Evolutionary conservation across 2,888 invertebrate species (phyloP).

Genomic region (Volucella zonaria): DNA sequence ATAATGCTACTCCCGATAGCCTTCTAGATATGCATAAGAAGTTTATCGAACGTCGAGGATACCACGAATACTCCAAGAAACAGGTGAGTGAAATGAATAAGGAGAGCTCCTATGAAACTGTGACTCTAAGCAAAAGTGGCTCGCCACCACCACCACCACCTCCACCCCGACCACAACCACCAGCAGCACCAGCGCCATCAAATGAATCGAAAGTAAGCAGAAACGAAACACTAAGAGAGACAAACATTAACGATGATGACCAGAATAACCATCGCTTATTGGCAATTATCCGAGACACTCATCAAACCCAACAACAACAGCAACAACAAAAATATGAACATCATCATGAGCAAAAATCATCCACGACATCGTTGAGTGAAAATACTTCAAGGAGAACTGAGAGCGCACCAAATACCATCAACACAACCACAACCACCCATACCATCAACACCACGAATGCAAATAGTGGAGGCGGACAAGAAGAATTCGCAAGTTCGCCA

Average conservation of each 20-base stretch:
- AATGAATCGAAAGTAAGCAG: conserved; percentile 61
- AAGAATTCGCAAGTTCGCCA: conserved; percentile 52
- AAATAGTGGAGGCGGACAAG: conserved; percentile 50
- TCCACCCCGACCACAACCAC: conserved; percentile 47
- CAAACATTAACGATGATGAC: conserved; percentile 75
- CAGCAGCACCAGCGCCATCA: conserved; percentile 70
- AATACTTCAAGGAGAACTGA: conserved; percentile 80
- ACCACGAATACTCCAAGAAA: conserved; percentile 83
- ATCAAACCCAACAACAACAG: conserved; percentile 68
- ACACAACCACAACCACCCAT: conserved; percentile 27
- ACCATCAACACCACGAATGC: conserved; percentile 56
- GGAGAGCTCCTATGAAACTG: conserved; percentile 77
- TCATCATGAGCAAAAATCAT: conserved; percentile 26
- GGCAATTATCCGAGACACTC: conserved; percentile 85
- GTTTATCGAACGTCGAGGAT: conserved; percentile 86
- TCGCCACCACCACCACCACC: conserved; percentile 79
- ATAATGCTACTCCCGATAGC: conserved; percentile 84
- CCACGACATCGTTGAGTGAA: conserved; percentile 78
- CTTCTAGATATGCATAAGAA: conserved; percentile 88
- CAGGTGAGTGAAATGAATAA: conserved; percentile 78
- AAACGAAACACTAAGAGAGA: conserved; percentile 74
- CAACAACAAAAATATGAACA: conserved; percentile 51
- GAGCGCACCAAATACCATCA: conserved; percentile 71
- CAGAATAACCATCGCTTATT: conserved; percentile 85
- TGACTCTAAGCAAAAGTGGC: conserved; percentile 80